These are phyloP conservation scores for Corvus cornix DNA, from an alignment of 2,113 vertebrate genomes.

Conservation along the genomic window DNA sequence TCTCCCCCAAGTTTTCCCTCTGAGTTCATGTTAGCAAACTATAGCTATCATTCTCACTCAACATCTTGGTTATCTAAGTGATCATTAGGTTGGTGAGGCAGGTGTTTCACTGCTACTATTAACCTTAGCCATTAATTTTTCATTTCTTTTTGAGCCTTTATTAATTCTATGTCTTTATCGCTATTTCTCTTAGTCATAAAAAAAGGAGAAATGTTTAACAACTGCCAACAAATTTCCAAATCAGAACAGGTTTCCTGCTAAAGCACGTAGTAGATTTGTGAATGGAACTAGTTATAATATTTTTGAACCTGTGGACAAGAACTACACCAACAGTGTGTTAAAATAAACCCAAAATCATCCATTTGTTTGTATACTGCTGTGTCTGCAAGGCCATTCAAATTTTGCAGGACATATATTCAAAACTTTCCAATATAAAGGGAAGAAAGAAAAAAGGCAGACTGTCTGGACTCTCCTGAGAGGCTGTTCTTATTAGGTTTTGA, in stretches of 20 bases:
- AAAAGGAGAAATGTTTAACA: not conserved
- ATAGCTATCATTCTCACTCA: not conserved
- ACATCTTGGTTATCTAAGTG: not conserved
- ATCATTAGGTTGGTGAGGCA: not conserved
- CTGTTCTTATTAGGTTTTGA: not conserved
- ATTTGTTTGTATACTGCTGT: not conserved
- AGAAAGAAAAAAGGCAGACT: not conserved
- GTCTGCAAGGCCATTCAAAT: not conserved
- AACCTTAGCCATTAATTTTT: not conserved
- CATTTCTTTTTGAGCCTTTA: not conserved
- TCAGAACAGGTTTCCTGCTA: not conserved
- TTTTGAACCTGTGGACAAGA: not conserved
- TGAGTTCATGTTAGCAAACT: not conserved
- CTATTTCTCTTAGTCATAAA: not conserved
- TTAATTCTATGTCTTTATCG: not conserved
- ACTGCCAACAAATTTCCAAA: not conserved
- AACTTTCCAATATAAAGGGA: not conserved
- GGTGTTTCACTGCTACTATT: not conserved
- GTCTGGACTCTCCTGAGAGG: not conserved
- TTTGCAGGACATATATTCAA: not conserved
- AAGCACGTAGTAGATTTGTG: not conserved
- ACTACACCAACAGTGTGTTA: not conserved
- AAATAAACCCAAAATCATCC: not conserved
- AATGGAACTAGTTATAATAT: not conserved
- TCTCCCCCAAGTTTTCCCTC: not conserved